Percentiles rank a stretch among this genome's conserved stretches.
Conservation (phyloP, 2,113 vertebrate genomes). For the Cichladusa arquata region DNA sequence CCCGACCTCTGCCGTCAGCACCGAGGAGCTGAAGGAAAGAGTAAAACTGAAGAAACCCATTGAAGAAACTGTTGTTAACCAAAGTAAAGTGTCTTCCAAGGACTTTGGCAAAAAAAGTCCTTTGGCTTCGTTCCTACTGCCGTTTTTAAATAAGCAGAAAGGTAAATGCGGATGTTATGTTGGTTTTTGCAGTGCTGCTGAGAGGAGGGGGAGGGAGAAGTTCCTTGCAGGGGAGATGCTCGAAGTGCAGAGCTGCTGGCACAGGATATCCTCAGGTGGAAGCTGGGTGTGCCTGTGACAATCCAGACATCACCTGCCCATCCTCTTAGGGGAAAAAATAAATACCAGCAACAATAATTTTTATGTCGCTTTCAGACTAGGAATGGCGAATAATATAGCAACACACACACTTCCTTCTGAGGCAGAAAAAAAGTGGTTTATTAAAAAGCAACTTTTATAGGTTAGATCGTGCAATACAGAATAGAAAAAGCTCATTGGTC, state of each 20-base stretch:
- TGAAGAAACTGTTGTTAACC: constrained; percentile 42
- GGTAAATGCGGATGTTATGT: constrained; percentile 74
- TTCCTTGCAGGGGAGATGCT: background rate
- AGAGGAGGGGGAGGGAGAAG: background rate
- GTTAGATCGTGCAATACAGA: no score
- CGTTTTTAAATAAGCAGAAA: constrained; percentile 79
- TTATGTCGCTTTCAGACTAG: background rate
- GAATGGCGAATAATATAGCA: no score
- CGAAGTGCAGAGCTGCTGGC: background rate
- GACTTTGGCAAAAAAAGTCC: constrained; percentile 21
- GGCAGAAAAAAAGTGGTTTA: no score
- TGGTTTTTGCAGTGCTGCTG: background rate
- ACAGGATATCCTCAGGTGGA: background rate
- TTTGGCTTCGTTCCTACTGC: constrained; percentile 19
- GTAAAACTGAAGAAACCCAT: constrained; percentile 43
- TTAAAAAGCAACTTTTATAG: no score
- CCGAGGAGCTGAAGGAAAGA: constrained; percentile 45
- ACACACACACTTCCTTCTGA: no score
- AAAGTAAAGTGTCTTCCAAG: constrained; percentile 38
- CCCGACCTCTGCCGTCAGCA: background rate
- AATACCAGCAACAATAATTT: background rate
- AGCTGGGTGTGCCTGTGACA: background rate
- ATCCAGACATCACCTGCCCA: background rate
- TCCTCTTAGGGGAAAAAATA: background rate
- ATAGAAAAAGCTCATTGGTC: no score